These are phyloP conservation scores for Reticulitermes lucifugus DNA, from an alignment of 2,888 invertebrate genomes.

Conservation along the genomic window DNA sequence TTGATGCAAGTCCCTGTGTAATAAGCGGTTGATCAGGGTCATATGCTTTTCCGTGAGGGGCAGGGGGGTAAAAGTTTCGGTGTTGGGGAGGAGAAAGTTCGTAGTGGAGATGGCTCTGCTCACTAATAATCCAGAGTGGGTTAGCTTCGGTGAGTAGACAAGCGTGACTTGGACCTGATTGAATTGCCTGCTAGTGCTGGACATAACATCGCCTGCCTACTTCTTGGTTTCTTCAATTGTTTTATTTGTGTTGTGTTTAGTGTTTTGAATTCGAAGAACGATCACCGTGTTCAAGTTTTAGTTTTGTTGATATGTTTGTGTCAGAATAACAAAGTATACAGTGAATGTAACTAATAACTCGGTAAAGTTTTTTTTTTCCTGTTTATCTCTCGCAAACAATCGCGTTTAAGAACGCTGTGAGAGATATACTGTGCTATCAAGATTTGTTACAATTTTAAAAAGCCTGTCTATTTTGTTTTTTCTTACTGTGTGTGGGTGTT, in stretches of 20 bases:
- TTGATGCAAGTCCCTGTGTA: slow-evolving; percentile 12
- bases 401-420: slow-evolving; percentile 6
- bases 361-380: background rate
- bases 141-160: slow-evolving; percentile 6
- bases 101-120: background rate
- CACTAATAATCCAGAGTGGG: slow-evolving; percentile 23
- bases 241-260: slow-evolving; percentile 13
- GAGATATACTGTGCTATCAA: background rate
- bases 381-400: background rate
- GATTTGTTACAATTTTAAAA: background rate
- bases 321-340: background rate
- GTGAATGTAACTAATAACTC: slow-evolving; percentile 16
- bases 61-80: background rate
- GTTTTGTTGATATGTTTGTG: slow-evolving; percentile 3
- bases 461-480: background rate
- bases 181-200: background rate
- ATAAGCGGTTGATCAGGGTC: background rate
- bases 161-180: background rate
- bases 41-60: background rate
- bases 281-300: background rate
- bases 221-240: background rate
- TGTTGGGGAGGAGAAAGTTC: slow-evolving; percentile 18
- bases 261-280: background rate
- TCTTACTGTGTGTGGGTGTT: slow-evolving; percentile 44
- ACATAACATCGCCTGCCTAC: background rate